Base-by-base conservation (phyloP, 2,888 invertebrate species). In the Agriopis aurantiaria region DNA sequence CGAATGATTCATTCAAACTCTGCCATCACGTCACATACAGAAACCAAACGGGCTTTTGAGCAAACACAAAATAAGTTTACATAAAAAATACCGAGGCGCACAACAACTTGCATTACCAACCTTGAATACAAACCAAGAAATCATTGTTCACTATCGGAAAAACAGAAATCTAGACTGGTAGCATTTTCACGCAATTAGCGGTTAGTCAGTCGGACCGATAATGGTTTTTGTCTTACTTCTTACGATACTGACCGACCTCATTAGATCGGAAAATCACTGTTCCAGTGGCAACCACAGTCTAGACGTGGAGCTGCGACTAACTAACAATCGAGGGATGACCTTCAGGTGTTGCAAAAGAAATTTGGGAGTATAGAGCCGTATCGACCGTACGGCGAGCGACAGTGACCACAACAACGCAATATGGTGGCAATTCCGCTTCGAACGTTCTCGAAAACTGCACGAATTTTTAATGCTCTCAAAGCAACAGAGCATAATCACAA, bases 171-270 rank as follows among this genome's bases (percentile, higher is more conserved):
- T 83, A 77, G 72, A 61, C 72, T 69, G 81, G 80, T 71, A 77
- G 82, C 75, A 74, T 87, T 86, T 87, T 85, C 83, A 80, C 78
- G 84, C 83, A 85, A 88, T 89, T 88, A 88, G 86, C 76, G 84
- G 80, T 85, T 85, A 85, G 85, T 82, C 85, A 87, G 78, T 85
- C 83, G 86, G 75, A 82, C 80, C 74, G 78, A 77, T 83, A 83
- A 83, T 82, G 77, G 78, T 91, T 91, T 90, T 92, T 91, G 82
- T 85, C 69, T 78, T 64, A 82, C 77, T 91, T 92, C 85, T 91
- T 92, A 85, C 83, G 74, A 78, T 82, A 79, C 76, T 80, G 83
- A 80, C 74, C 83, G 88, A 89, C 91, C 90, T 91, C 86, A 86
- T 88, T 89, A 78, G 80, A 82, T 84, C 83, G 84, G 82, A 85